A percentile compares a stretch with the other conserved stretches of the same genome.
Evolutionary conservation across 2,888 invertebrate species (phyloP).

Genomic region (Philaethria dido): DNA sequence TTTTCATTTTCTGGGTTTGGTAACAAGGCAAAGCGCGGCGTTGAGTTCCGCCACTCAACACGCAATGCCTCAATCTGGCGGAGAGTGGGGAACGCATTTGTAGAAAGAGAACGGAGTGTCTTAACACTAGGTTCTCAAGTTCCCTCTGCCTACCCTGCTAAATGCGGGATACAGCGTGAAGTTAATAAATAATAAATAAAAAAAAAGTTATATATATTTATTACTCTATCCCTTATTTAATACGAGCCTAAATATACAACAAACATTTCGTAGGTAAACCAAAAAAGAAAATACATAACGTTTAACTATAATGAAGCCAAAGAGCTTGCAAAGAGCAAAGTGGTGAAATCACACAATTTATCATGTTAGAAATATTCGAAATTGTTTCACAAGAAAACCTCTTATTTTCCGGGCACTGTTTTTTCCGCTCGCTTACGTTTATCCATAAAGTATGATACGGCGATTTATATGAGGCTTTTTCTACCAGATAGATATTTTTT

Average conservation of each 20-base stretch:
- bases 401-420: conserved; percentile 29
- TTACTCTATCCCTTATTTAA: neutral
- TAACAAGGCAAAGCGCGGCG: too few relatives aligned
- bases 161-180: too few relatives aligned
- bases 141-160: too few relatives aligned
- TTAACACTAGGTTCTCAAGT: too few relatives aligned
- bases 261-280: neutral
- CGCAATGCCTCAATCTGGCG: too few relatives aligned
- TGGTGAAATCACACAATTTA: conserved; percentile 27
- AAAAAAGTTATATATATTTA: too few relatives aligned
- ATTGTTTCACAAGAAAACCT: conserved; percentile 29
- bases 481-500: conserved; percentile 11
- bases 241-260: neutral
- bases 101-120: too few relatives aligned
- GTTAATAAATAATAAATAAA: too few relatives aligned
- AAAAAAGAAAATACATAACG: neutral
- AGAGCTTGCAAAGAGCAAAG: conserved; percentile 10
- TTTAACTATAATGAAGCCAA: conserved; percentile 2
- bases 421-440: conserved; percentile 31
- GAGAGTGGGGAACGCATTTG: too few relatives aligned
- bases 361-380: conserved; percentile 31
- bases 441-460: conserved; percentile 31
- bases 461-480: conserved; percentile 30
- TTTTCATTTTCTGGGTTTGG: too few relatives aligned
- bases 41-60: too few relatives aligned